These are phyloP conservation scores for Gryllus bimaculatus DNA, from an alignment of 1,140 invertebrate genomes.

Conservation along the genomic window DNA sequence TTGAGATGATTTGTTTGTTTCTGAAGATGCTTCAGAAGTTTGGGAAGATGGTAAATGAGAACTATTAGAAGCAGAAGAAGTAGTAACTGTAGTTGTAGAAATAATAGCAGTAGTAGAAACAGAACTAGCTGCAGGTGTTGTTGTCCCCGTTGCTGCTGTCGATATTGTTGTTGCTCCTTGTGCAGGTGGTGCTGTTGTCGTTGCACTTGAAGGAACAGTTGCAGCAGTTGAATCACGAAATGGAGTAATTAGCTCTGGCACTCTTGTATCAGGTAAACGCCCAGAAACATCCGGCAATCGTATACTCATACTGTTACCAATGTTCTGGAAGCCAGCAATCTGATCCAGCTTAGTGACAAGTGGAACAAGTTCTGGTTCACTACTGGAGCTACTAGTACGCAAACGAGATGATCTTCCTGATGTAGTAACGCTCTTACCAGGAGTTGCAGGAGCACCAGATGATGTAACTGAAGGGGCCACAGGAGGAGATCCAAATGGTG, in stretches of 20 bases:
- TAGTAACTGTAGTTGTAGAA: neutral
- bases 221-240: conserved; percentile 25
- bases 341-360: conserved; percentile 35
- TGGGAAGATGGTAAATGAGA: conserved; percentile 28
- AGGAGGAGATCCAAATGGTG: conserved; percentile 29
- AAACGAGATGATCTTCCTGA: conserved; percentile 21
- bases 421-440: conserved; percentile 17
- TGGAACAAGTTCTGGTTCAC: conserved; percentile 34
- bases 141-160: conserved; percentile 30
- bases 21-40: conserved; percentile 21
- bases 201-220: neutral
- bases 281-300: conserved; percentile 12
- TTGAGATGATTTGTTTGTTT: conserved; percentile 28
- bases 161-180: conserved; percentile 24
- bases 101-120: neutral
- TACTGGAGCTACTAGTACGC: conserved; percentile 30
- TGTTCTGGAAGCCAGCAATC: conserved; percentile 34
- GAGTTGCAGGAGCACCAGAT: conserved; percentile 18
- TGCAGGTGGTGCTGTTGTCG: conserved; percentile 22
- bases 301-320: conserved; percentile 31
- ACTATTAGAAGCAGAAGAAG: conserved; percentile 19
- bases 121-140: conserved; percentile 24
- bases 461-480: conserved; percentile 25
- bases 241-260: conserved; percentile 24
- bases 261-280: conserved; percentile 23